Conservation (phyloP, 2,797 vertebrate species). For the Cyprinella venusta region DNA sequence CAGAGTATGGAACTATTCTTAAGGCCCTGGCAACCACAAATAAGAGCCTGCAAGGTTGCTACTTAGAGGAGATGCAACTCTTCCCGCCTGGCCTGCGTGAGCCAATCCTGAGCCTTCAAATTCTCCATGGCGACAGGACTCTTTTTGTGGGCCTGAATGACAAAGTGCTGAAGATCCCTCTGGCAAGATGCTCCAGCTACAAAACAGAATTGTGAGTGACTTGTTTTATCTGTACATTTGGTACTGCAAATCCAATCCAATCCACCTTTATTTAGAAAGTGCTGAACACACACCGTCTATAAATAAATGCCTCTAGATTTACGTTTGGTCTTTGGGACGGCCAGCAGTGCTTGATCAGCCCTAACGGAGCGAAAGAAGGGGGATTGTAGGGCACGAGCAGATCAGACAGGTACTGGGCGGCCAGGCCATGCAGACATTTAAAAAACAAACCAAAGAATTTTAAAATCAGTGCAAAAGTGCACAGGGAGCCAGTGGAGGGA, state of each 20-base stretch:
- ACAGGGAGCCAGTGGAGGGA: no score
- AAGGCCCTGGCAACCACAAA: conserved; percentile 93
- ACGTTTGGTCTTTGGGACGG: no score
- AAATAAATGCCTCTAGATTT: no score
- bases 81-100: conserved; percentile 83
- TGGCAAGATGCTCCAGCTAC: conserved; percentile 92
- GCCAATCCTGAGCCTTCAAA: conserved; percentile 92
- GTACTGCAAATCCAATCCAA: not conserved
- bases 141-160: conserved; percentile 93
- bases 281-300: no score
- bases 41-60: conserved; percentile 93
- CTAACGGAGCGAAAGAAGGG: no score
- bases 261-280: no score
- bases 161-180: conserved; percentile 89
- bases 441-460: no score
- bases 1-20: conserved; percentile 95
- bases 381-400: no score
- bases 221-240: not conserved
- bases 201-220: conserved; percentile 86
- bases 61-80: conserved; percentile 97
- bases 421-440: no score
- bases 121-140: conserved; percentile 91
- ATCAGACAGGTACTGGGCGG: no score
- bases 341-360: no score
- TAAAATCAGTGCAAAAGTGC: no score